These are phyloP conservation scores for Folsomia candida DNA, from an alignment of 2,888 invertebrate species.

Conservation along the genomic window DNA sequence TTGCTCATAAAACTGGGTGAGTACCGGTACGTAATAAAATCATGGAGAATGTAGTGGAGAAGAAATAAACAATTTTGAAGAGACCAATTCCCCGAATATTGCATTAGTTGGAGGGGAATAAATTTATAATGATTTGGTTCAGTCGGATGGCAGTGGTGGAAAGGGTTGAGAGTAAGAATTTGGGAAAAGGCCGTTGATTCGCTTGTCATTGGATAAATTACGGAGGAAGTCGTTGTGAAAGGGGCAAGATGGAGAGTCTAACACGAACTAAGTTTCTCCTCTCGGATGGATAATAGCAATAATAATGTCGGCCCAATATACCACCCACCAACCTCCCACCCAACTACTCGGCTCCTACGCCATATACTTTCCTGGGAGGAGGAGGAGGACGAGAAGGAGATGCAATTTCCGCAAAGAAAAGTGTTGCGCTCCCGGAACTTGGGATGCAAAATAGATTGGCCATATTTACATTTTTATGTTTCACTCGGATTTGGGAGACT, in stretches of 20 bases:
- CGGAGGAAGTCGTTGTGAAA: constrained; percentile 44
- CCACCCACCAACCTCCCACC: too few relatives aligned
- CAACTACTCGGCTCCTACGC: too few relatives aligned
- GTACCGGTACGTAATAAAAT: constrained; percentile 3
- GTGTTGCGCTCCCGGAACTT: constrained; percentile 43
- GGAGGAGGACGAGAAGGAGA: constrained; percentile 26
- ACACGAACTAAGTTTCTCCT: neutral
- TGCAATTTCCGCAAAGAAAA: constrained; percentile 44
- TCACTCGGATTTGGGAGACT: constrained; percentile 26
- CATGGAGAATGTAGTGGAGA: neutral
- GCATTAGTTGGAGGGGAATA: constrained; percentile 8
- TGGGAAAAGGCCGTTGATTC: constrained; percentile 5
- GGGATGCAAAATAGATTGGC: constrained; percentile 49
- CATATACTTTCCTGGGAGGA: too few relatives aligned
- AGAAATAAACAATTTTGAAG: neutral
- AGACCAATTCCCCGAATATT: constrained; percentile 1
- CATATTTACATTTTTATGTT: constrained; percentile 49
- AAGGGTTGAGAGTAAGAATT: neutral
- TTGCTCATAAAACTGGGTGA: constrained; percentile 13
- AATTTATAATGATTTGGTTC: constrained; percentile 2
- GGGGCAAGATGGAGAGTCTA: constrained; percentile 17
- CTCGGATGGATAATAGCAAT: neutral
- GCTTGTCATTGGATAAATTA: constrained; percentile 41
- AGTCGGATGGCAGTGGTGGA: constrained; percentile 2
- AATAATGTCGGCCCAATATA: constrained; percentile 12